A percentile compares a stretch with the other conserved stretches of the same genome.
These are phyloP conservation scores for Psettodes erumei DNA, from an alignment of 2,113 vertebrate species.

Conservation along the genomic window DNA sequence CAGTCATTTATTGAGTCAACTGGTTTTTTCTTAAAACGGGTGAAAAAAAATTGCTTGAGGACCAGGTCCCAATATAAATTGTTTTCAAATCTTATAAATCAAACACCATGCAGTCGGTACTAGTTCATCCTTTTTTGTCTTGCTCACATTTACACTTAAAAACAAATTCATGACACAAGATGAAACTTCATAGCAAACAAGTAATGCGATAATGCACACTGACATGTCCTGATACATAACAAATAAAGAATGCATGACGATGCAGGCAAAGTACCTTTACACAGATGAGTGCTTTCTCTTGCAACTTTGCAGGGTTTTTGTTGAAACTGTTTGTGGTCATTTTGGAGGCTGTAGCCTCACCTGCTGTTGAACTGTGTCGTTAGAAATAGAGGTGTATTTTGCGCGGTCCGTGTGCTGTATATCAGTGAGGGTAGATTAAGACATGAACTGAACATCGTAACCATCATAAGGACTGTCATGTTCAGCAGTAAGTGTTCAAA, in stretches of 20 bases:
- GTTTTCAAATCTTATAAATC: neutral
- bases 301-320: neutral
- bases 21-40: neutral
- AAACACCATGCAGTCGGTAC: neutral
- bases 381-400: neutral
- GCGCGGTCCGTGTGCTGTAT: no score
- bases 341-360: neutral
- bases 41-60: neutral
- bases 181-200: no score
- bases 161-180: neutral
- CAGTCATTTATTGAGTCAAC: neutral
- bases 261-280: no score
- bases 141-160: neutral
- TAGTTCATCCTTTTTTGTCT: neutral
- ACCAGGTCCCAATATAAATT: neutral
- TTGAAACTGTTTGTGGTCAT: neutral
- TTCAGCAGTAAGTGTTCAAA: neutral
- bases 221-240: no score
- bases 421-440: no score
- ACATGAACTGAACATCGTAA: no score
- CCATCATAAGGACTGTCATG: neutral
- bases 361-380: neutral
- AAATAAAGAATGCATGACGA: no score
- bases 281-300: neutral
- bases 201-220: no score